phyloP scores from a whole-genome alignment of 92 coral and sea anemone species.

The Plumapathes pennacea region DNA sequence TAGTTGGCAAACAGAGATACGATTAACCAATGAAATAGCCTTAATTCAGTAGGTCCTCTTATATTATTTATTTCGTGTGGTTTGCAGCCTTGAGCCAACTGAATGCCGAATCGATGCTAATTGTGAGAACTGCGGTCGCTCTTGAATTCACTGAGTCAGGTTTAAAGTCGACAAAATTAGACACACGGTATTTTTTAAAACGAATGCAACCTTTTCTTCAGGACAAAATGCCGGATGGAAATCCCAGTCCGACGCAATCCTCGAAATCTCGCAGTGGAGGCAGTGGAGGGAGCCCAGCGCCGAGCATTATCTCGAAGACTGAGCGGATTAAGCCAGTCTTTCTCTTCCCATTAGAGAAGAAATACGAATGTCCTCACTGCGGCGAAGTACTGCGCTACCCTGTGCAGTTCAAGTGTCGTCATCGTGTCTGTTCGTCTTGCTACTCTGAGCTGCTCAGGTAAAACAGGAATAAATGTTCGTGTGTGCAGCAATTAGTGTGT shows the following conservation, averaged over 20 bases:
- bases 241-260: conserved; percentile 70
- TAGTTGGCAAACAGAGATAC: no score
- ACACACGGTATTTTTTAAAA: no score
- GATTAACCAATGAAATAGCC: no score
- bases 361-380: conserved; percentile 82
- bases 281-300: conserved; percentile 64
- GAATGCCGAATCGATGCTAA: no score
- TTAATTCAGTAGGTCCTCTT: no score
- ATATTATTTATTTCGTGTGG: no score
- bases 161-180: no score
- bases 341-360: conserved; percentile 84
- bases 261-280: conserved; percentile 46
- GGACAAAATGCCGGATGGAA: conserved; percentile 85
- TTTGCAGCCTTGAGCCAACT: no score
- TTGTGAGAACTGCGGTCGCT: no score
- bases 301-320: conserved; percentile 26
- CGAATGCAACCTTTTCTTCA: no score
- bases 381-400: conserved; percentile 80
- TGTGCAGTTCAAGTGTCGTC: conserved; percentile 74
- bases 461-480: not conserved
- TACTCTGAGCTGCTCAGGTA: conserved; percentile 59
- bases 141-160: no score
- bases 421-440: conserved; percentile 83
- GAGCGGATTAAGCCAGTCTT: conserved; percentile 24
- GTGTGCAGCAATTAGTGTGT: no score